Evolutionary conservation across 2,888 invertebrate species (phyloP), one percentile per base, ranked within the genome.

Genomic region (Thysanoteuthis rhombus): DNA sequence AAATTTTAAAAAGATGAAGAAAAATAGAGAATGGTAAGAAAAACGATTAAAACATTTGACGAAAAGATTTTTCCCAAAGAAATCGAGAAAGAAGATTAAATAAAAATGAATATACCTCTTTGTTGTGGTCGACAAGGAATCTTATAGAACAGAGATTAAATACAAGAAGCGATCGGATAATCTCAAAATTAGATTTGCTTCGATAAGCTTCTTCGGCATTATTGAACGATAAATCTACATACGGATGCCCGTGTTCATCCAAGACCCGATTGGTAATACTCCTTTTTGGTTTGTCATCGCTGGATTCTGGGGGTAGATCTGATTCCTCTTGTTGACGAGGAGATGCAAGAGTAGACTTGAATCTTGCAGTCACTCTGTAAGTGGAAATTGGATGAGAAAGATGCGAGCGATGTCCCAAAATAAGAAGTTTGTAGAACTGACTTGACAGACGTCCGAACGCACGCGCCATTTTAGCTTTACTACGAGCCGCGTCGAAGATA

Each of bases 121-220:
- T 98, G 97, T 99, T 99, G 97, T 99, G 98, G 97, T 99, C 98
- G 95, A 99, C 99, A 95, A 99, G 97, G 97, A 98, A 98, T 96
- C 98, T 98, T 96, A 98, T 97, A 94, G 98, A 98, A 97, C 99
- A 99, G 97, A 99, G 97, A 97, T 98, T 98, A 97, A 99, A 99
- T 95, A 99, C 99, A 96, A 99, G 96, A 97, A 99, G 98, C 90
- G 99, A 99, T 95, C 99, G 98, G 93, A 99, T 97, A 95, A 99
- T 98, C 97, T 99, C 99, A 97, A 98, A 98, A 95, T 98, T 99
- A 96, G 98, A 99, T 98, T 99, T 99, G 97, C 99, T 99, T 97
- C 99, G 98, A 97, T 99, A 99, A 45, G 99, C 98, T 95, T 99
- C 99, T 96, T 98, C 97, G 45, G 98, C 98, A 97, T 99, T 98